Evolutionary conservation across 2,113 vertebrate species (phyloP).

Genomic region (Etia nguti): DNA sequence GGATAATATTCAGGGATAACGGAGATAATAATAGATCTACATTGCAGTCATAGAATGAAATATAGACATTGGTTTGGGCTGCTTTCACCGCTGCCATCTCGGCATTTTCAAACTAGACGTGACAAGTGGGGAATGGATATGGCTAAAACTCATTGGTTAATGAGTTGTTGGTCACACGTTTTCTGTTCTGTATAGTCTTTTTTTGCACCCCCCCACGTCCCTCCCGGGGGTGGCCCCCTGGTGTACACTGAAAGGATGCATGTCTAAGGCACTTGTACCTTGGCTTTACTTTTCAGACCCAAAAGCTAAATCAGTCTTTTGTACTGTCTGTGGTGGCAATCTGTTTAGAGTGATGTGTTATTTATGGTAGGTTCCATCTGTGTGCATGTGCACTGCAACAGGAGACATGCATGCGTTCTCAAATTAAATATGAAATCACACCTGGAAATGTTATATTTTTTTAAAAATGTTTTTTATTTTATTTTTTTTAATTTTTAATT

Average conservation of each 20-base stretch:
- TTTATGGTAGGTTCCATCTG: neutral
- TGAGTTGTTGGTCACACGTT: neutral
- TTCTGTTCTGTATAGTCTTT: neutral
- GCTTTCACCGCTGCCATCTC: neutral
- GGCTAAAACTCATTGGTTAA: neutral
- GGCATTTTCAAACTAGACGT: neutral
- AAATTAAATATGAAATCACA: neutral
- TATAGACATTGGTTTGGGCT: neutral
- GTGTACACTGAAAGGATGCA: neutral
- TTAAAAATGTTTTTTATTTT: no score
- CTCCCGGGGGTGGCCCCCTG: neutral
- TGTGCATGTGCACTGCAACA: neutral
- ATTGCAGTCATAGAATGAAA: neutral
- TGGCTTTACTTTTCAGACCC: neutral
- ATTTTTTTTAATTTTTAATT: neutral
- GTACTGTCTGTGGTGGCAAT: neutral
- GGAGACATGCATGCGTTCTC: neutral
- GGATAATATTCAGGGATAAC: no score
- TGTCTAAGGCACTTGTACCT: neutral
- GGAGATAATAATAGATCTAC: neutral
- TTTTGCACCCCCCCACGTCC: neutral
- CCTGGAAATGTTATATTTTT: neutral
- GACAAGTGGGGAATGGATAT: neutral
- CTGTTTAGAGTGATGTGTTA: neutral
- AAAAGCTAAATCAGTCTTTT: neutral